Conservation (phyloP, 2,113 vertebrate genomes). For the Ammospiza nelsoni region DNA sequence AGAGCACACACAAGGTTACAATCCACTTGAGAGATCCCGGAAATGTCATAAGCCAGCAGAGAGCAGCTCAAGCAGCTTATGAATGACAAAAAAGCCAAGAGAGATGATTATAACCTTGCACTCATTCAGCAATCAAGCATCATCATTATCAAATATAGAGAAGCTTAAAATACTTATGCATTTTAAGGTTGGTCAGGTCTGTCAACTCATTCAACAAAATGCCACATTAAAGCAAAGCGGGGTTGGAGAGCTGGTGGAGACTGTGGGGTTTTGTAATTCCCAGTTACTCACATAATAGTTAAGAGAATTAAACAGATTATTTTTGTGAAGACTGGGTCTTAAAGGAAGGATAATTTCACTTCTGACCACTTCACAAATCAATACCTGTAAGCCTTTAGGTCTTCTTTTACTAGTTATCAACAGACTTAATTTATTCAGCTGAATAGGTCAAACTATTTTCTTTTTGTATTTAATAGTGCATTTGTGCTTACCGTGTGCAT, state of each 20-base stretch:
- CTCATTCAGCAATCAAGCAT: conserved; percentile 43
- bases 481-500: not conserved
- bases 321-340: not conserved
- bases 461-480: not conserved
- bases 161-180: conserved; percentile 11
- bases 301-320: not conserved
- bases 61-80: conserved; percentile 34
- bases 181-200: not conserved
- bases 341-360: not conserved
- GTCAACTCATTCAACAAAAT: not conserved
- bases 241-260: not conserved
- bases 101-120: conserved; percentile 48
- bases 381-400: not conserved
- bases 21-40: conserved; percentile 20
- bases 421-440: not conserved
- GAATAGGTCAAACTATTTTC: not conserved
- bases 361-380: not conserved
- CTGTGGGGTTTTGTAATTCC: not conserved
- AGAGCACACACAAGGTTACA: conserved; percentile 17
- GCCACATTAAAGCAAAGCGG: not conserved
- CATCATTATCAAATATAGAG: conserved; percentile 33
- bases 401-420: not conserved
- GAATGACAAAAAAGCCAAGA: conserved; percentile 41
- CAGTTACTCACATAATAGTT: not conserved
- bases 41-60: conserved; percentile 36